Evolutionary conservation across 2,888 invertebrate genomes (phyloP), one percentile per base, ranked within the genome.

Genomic region (Zeuzera pyrina): DNA sequence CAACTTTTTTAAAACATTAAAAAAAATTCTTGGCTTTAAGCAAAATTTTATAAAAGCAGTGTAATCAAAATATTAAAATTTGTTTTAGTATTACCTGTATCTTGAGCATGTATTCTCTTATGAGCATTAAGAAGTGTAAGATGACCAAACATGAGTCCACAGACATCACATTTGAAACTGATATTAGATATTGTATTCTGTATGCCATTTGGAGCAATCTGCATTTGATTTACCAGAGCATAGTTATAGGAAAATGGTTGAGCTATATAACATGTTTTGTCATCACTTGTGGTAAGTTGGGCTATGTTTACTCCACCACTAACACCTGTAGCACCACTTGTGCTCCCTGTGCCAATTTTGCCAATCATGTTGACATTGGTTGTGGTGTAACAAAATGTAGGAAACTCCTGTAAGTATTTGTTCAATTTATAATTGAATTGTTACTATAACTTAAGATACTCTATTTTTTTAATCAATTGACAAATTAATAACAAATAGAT

Each of bases 161-260:
- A 94, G 5, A 93, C 91, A 68, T 94, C 94, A 71, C 94, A 94
- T 72, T 94, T 94, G 65, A 93, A 94, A 48, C 92, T 92, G 14
- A 93, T 92, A 58, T 92, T 93, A 10, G 91, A 89, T 58, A 91
- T 90, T 34, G 90, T 88, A 52, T 90, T 91, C 59, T 90, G 88
- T 32, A 87, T 67, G 38, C 87, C 86, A 56, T 87, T 87, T 33
- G 87, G 87, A 12, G 91, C 89, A 37, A 93, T 85, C 52, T 92
- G 91, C 91, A 94, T 93, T 67, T 94, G 94, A 70, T 94, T 94
- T 29, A 91, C 88, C 46, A 94, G 79, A 2, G 93, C 92, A 81
- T 94, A 94, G 61, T 94, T 94, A 57, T 91, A 91, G 30, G 89
- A 87, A 51, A 90, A 88, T 3, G 91, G 91, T 52, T 91, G 91